Evolutionary conservation across 2,113 vertebrate species (phyloP).

Genomic region (Scalopus aquaticus): DNA sequence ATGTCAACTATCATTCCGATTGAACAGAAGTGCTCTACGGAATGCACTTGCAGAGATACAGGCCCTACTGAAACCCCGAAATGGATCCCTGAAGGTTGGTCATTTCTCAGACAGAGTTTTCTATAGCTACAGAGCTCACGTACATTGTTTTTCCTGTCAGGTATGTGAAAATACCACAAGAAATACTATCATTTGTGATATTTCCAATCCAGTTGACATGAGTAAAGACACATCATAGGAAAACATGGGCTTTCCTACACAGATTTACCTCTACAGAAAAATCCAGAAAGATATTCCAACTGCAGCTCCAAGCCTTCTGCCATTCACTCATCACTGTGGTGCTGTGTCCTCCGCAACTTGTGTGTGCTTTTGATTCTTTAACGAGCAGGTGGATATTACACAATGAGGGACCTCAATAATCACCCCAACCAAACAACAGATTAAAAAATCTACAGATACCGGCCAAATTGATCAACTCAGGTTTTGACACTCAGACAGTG

Average conservation of each 20-base stretch:
- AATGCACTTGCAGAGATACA: too few species aligned
- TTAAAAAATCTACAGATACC: background rate
- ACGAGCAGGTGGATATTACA: background rate
- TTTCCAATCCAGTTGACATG: slow-evolving; percentile 31
- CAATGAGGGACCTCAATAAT: background rate
- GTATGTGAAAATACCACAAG: slow-evolving; percentile 38
- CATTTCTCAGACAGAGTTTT: slow-evolving; percentile 33
- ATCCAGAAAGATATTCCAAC: background rate
- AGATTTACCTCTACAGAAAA: slow-evolving; percentile 22
- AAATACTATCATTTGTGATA: slow-evolving; percentile 37
- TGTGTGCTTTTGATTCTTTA: background rate
- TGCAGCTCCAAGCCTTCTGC: background rate
- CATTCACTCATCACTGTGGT: too few species aligned
- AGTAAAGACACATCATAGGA: slow-evolving; percentile 39
- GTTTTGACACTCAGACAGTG: background rate
- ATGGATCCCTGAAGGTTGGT: slow-evolving; percentile 31
- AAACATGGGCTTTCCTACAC: slow-evolving; percentile 46
- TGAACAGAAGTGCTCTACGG: background rate
- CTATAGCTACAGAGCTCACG: slow-evolving; percentile 6
- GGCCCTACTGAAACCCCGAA: slow-evolving; percentile 24
- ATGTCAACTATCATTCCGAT: background rate
- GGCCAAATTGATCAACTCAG: background rate
- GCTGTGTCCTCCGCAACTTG: background rate
- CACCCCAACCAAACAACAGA: background rate
- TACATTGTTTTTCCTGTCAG: slow-evolving; percentile 41